Base-by-base conservation (phyloP, 2,113 vertebrate species). In the Ceyx margarethae region DNA sequence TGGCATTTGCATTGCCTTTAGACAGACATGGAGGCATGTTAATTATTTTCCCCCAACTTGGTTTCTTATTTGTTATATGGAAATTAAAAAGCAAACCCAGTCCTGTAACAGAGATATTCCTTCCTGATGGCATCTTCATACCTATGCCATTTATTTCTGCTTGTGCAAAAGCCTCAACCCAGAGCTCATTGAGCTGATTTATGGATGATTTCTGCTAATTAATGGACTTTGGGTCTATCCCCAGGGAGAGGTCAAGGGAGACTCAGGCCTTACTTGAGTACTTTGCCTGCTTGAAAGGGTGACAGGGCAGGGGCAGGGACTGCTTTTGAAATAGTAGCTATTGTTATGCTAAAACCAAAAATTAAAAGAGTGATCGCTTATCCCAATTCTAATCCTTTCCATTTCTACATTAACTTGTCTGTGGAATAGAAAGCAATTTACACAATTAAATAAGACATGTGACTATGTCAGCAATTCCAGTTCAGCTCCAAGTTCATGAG, bases 401-500 rank as follows among this genome's bases (percentile, higher is more conserved):
- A 90, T 83, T 95, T 93, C 91, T 80, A 85, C 22, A 46, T 84
- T 88, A 86, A 80, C 62, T 84, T 94, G 89, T 75, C 93, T 86
- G 92, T 82, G 68, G 58, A 80, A 84, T 42, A 93, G 82, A 94
- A 93, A 89, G 65, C n/a, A 94, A 82, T 95, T 96, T 96, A 67
- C 60, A 76, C 57, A 79, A 90, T 90, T 85, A 89, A 95, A 66
- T 61, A 80, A 79, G 80, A 81, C 82, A 53, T 71, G 61, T 56
- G 84, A 90, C 89, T 92, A 93, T n/a, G 78, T 48, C 82, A 81
- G 62, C 37, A 76, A 61, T 90, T 91, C 48, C 88, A 93, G 72
- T 86, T 93, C 81, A 93, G 78, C 86, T 93, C 75, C 58, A 87
- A 87, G 81, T 87, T 93, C 78, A 53, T 8, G 74, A 81, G 51